Evolutionary conservation across 2,888 invertebrate genomes (phyloP).

Genomic region (Hypomecis atomaria): DNA sequence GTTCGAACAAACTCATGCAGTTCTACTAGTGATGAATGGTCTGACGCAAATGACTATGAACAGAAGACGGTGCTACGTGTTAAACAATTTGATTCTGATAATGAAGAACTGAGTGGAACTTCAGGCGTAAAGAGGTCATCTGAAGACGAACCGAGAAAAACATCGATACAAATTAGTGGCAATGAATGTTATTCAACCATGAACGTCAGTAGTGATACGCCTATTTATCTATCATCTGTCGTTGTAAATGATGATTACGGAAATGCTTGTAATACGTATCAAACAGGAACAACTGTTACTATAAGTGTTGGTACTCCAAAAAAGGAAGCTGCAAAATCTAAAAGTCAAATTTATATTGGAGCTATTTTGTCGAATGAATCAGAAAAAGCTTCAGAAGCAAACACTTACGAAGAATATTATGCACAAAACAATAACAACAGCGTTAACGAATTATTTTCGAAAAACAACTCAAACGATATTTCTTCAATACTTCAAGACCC

Average conservation of each 20-base stretch:
- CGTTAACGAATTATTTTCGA: slow-evolving; percentile 41
- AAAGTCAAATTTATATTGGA: slow-evolving; percentile 82
- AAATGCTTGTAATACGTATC: slow-evolving; percentile 75
- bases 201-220: slow-evolving; percentile 88
- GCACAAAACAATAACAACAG: slow-evolving; percentile 55
- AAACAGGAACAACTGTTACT: slow-evolving; percentile 85
- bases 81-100: slow-evolving; percentile 81
- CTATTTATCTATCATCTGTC: slow-evolving; percentile 89
- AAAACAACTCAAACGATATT: slow-evolving; percentile 66
- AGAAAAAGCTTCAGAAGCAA: slow-evolving; percentile 59
- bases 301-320: slow-evolving; percentile 85
- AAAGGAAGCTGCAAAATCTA: slow-evolving; percentile 72
- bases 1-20: slow-evolving; percentile 76
- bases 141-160: slow-evolving; percentile 82
- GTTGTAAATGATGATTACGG: slow-evolving; percentile 86
- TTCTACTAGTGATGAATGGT: slow-evolving; percentile 82
- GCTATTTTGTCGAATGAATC: slow-evolving; percentile 64
- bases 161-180: slow-evolving; percentile 90
- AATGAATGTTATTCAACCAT: slow-evolving; percentile 91
- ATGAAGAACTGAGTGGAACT: slow-evolving; percentile 59
- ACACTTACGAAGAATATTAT: slow-evolving; percentile 77
- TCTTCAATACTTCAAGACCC: slow-evolving; percentile 87
- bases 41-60: slow-evolving; percentile 77
- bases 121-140: slow-evolving; percentile 55
- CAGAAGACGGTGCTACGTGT: slow-evolving; percentile 76